These are phyloP conservation scores for Nycticorax nycticorax DNA, from an alignment of 2,113 vertebrate genomes.

Conservation along the genomic window DNA sequence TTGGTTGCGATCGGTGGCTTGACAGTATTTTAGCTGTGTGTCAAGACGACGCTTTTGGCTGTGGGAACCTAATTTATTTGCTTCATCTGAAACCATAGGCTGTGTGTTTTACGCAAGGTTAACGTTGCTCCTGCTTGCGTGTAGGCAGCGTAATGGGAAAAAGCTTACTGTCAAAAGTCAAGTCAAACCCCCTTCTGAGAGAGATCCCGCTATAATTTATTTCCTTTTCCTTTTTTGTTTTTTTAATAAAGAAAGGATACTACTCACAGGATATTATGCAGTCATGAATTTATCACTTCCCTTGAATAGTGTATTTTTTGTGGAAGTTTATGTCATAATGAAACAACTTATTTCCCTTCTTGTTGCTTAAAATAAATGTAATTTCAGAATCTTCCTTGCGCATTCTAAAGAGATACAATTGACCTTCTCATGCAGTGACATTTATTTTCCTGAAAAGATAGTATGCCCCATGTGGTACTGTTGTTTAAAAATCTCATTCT, in stretches of 20 bases:
- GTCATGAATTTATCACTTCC: background rate
- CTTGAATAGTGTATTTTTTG: background rate
- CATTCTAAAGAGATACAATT: background rate
- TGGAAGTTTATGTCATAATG: background rate
- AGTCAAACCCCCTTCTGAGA: background rate
- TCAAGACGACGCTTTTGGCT: background rate
- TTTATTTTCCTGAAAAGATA: background rate
- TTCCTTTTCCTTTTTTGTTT: background rate
- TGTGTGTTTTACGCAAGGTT: background rate
- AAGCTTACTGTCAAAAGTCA: background rate
- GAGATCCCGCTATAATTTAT: background rate
- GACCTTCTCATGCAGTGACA: background rate
- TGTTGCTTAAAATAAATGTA: background rate
- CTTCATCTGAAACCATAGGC: background rate
- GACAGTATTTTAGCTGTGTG: background rate
- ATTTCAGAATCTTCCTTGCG: background rate
- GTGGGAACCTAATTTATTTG: background rate
- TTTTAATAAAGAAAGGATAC: background rate
- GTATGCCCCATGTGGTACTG: background rate
- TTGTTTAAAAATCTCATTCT: background rate
- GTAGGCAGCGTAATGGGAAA: background rate
- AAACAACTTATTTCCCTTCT: background rate
- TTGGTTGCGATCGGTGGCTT: background rate
- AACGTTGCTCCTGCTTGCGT: background rate
- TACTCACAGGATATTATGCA: conserved; percentile 3